Conservation (phyloP, 2,888 invertebrate genomes). For the Fragum sueziense region DNA sequence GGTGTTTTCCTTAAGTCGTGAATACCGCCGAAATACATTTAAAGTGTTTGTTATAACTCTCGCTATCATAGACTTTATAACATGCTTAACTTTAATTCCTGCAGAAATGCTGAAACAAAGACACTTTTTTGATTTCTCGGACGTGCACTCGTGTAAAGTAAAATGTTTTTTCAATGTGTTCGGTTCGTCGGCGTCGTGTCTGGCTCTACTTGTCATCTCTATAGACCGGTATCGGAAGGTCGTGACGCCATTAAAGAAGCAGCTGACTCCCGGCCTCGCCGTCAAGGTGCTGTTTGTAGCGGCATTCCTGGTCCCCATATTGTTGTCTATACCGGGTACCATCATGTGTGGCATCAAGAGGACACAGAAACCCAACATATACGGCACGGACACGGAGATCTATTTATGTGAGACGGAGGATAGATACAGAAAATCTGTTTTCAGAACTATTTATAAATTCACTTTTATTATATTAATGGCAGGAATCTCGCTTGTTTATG, state of each 20-base stretch:
- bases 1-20: constrained; percentile 51
- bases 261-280: constrained; percentile 42
- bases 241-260: constrained; percentile 51
- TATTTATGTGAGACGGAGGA: constrained; percentile 49
- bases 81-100: constrained; percentile 51
- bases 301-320: constrained; percentile 35
- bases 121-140: constrained; percentile 50
- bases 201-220: constrained; percentile 52
- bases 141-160: constrained; percentile 41
- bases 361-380: constrained; percentile 38
- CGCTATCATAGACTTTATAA: constrained; percentile 52
- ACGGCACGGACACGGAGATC: constrained; percentile 49
- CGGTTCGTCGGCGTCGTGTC: constrained; percentile 46
- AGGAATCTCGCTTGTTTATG: constrained; percentile 47
- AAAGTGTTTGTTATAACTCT: constrained; percentile 56
- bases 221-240: constrained; percentile 54
- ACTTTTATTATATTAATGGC: constrained; percentile 37
- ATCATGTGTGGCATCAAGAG: constrained; percentile 55
- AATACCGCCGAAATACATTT: constrained; percentile 54
- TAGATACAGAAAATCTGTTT: constrained; percentile 33
- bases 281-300: constrained; percentile 39
- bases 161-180: constrained; percentile 60
- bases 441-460: constrained; percentile 49
- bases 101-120: constrained; percentile 57
- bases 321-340: constrained; percentile 49